phyloP scores from a whole-genome alignment of 2,113 vertebrate genomes.

The Hemibagrus wyckioides region DNA sequence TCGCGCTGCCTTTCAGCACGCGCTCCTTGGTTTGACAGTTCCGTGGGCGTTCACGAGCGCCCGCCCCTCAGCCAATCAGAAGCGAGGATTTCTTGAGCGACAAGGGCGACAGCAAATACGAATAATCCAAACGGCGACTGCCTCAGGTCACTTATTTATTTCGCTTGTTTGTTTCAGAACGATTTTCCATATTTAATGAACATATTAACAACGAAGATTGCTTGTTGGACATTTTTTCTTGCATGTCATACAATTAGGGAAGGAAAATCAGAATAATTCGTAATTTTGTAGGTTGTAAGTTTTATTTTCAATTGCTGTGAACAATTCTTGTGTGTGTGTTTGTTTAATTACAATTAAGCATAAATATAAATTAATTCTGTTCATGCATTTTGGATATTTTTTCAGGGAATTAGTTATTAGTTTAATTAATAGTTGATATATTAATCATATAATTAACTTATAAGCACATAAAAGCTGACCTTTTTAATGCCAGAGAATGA shows the following conservation, averaged over 20 bases:
- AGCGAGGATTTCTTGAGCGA: background rate
- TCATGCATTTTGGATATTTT: too few species aligned
- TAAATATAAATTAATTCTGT: too few species aligned
- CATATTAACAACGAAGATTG: too few species aligned
- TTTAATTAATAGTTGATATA: too few species aligned
- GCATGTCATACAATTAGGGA: background rate
- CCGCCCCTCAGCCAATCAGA: background rate
- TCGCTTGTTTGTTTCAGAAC: background rate
- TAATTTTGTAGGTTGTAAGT: background rate
- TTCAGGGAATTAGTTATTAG: too few species aligned
- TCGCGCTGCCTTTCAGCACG: background rate
- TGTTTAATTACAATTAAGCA: background rate
- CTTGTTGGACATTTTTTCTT: background rate
- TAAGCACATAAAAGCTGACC: too few species aligned
- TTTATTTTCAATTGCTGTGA: too few species aligned
- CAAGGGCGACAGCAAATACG: background rate
- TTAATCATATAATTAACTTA: too few species aligned
- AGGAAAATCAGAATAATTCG: background rate
- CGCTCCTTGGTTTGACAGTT: constrained; percentile 37
- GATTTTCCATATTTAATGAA: background rate
- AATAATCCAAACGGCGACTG: background rate
- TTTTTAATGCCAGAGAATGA: too few species aligned
- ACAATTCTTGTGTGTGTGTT: background rate
- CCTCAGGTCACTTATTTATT: background rate
- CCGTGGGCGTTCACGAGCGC: background rate